Percentiles rank a stretch among this genome's conserved stretches.
phyloP scores from a whole-genome alignment of 2,113 vertebrate genomes.

The Origma solitaria region DNA sequence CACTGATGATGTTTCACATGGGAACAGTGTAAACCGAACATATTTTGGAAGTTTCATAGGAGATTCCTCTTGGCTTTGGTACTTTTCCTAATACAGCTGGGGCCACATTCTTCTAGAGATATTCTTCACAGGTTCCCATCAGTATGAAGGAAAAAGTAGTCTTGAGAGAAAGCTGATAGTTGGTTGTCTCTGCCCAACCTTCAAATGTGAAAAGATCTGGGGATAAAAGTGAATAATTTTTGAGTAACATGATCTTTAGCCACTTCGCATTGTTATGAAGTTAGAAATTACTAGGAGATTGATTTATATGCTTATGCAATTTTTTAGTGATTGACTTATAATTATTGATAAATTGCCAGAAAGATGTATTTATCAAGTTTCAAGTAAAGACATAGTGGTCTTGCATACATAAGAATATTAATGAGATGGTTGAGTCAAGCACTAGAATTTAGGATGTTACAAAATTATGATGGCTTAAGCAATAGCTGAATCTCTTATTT shows the following conservation, averaged over 20 bases:
- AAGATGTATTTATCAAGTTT: not conserved
- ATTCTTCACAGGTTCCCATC: not conserved
- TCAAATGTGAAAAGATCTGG: not conserved
- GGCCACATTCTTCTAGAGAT: not conserved
- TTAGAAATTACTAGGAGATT: not conserved
- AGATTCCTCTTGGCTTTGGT: not conserved
- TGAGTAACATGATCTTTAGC: not conserved
- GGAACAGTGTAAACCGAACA: not conserved
- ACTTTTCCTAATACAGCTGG: not conserved
- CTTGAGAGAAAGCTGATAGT: not conserved
- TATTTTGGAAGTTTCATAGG: not conserved
- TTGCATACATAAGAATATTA: not conserved
- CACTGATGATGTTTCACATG: not conserved
- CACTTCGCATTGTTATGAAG: not conserved
- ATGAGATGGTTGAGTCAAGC: not conserved
- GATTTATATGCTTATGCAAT: not conserved
- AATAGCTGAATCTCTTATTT: not conserved
- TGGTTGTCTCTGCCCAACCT: not conserved
- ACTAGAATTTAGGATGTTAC: not conserved
- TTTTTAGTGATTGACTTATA: rapidly evolving
- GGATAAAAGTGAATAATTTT: not conserved
- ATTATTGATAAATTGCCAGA: not conserved
- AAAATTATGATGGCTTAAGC: not conserved
- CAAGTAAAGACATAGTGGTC: not conserved
- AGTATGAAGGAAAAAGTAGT: not conserved